A percentile compares a stretch with the other conserved stretches of the same genome.
These are phyloP conservation scores for Ramphastos sulfuratus DNA, from an alignment of 2,113 vertebrate genomes.

Conservation along the genomic window DNA sequence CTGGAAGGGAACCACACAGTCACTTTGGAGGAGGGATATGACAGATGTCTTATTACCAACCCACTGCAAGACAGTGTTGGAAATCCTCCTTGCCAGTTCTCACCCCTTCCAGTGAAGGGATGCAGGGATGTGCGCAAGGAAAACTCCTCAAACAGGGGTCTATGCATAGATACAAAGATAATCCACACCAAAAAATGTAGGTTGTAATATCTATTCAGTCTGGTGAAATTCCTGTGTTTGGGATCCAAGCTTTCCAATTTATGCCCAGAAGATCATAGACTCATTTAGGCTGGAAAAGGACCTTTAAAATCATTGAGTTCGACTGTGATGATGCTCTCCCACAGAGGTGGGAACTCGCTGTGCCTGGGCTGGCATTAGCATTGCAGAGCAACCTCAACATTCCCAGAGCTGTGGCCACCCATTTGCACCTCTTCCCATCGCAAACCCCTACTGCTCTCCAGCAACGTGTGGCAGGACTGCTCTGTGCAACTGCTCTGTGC, in stretches of 20 bases:
- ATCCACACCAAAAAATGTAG: neutral
- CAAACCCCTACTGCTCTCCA: neutral
- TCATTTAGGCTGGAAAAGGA: neutral
- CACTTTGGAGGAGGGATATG: neutral
- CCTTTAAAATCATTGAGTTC: neutral
- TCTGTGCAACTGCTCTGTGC: neutral
- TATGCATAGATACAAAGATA: neutral
- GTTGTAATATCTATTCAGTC: neutral
- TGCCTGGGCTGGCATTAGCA: fast-evolving
- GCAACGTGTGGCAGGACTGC: fast-evolving
- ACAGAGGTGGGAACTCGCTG: fast-evolving
- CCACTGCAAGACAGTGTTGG: neutral
- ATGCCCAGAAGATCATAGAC: neutral
- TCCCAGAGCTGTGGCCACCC: fast-evolving
- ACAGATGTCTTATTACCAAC: neutral
- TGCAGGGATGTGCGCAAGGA: neutral
- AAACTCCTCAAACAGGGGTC: neutral
- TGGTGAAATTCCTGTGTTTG: neutral
- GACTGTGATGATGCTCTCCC: fast-evolving
- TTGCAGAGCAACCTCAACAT: neutral
- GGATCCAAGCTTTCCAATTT: neutral
- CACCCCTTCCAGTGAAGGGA: neutral
- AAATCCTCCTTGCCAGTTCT: neutral
- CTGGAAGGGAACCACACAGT: neutral
- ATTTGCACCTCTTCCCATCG: neutral